Evolutionary conservation across 1,140 invertebrate genomes (phyloP).

Genomic region (Fopius arisanus): DNA sequence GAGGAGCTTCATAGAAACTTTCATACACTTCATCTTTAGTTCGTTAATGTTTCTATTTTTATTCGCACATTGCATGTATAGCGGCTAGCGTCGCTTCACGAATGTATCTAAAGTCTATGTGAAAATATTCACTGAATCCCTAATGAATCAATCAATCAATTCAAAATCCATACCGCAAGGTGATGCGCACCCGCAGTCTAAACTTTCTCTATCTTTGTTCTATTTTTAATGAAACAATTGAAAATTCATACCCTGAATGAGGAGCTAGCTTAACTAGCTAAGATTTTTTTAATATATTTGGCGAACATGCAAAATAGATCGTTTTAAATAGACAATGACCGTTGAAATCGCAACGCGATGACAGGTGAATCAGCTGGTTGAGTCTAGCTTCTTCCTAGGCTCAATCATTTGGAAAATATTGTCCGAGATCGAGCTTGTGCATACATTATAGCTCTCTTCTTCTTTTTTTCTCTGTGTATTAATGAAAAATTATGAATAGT

Average conservation of each 20-base stretch:
- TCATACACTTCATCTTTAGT: background rate
- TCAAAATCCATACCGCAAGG: background rate
- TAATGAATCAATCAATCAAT: background rate
- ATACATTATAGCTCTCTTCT: background rate
- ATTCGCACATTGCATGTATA: slow-evolving; percentile 28
- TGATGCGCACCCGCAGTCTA: background rate
- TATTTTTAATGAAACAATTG: too few species aligned
- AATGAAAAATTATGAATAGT: background rate
- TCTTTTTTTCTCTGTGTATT: too few species aligned
- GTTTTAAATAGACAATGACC: too few species aligned
- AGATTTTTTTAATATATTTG: too few species aligned
- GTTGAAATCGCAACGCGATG: background rate
- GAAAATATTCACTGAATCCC: background rate
- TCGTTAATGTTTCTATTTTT: slow-evolving; percentile 32
- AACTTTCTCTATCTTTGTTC: background rate
- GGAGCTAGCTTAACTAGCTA: too few species aligned
- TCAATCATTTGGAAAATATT: slow-evolving; percentile 18
- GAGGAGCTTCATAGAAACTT: background rate
- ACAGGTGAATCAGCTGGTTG: background rate
- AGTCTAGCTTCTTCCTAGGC: background rate
- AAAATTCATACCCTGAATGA: too few species aligned
- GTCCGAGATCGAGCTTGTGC: background rate
- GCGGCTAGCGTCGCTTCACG: slow-evolving; percentile 49
- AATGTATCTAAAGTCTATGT: too few species aligned
- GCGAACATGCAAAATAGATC: too few species aligned